Conservation (phyloP, 2,888 invertebrate species). For the Myopa testacea region DNA sequence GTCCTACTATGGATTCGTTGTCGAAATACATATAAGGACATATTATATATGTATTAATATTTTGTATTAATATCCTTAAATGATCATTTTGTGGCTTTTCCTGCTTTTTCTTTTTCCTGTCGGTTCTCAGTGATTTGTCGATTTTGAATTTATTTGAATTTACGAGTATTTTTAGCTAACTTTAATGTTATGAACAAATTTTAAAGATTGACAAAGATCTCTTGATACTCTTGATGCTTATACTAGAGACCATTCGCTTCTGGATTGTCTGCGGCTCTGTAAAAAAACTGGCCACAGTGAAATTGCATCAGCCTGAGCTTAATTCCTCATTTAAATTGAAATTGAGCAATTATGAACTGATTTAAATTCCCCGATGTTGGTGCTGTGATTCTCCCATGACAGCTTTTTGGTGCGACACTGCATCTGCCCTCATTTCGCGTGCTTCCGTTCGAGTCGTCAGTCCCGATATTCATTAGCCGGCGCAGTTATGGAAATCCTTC, state of each 20-base stretch:
- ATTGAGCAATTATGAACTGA: conserved; percentile 34
- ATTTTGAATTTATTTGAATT: neutral
- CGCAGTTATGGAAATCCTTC: conserved; percentile 53
- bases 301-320: conserved; percentile 5
- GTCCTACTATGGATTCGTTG: no score
- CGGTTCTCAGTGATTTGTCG: neutral
- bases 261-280: neutral
- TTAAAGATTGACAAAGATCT: neutral
- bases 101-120: neutral
- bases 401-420: neutral
- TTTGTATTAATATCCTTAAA: no score
- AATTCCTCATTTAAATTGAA: conserved; percentile 35
- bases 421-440: neutral
- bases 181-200: conserved; percentile 11
- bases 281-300: neutral
- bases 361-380: neutral
- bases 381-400: conserved; percentile 13
- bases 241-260: neutral
- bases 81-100: no score
- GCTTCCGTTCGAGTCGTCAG: conserved; percentile 14
- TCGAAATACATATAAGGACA: no score
- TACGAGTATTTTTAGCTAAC: neutral
- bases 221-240: neutral
- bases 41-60: no score
- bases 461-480: conserved; percentile 53